A percentile compares a stretch with the other conserved stretches of the same genome.
Evolutionary conservation across 2,888 invertebrate genomes (phyloP).

Genomic region (Andrena bucephala): DNA sequence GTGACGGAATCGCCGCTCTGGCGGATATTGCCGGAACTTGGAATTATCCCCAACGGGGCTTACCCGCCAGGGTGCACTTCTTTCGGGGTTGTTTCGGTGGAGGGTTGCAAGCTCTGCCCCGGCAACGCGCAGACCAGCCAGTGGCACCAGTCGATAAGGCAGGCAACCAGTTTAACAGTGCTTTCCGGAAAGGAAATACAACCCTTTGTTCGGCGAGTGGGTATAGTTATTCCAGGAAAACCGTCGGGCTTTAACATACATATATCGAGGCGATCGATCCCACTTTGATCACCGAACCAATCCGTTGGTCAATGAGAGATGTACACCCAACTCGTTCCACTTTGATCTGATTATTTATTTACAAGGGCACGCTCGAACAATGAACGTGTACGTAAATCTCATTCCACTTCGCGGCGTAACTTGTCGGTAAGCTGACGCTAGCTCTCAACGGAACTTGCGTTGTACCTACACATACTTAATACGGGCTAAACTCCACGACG

Average conservation of each 20-base stretch:
- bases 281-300: neutral
- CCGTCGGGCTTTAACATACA: neutral
- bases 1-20: constrained; percentile 78
- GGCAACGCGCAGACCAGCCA: constrained; percentile 46
- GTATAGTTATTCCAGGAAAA: constrained; percentile 21
- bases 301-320: neutral
- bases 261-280: constrained; percentile 12
- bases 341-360: constrained; percentile 14
- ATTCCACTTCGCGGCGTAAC: neutral
- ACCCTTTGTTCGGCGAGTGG: constrained; percentile 1
- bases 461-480: neutral
- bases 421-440: neutral
- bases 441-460: constrained; percentile 18
- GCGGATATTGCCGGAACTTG: constrained; percentile 79
- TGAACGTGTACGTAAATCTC: neutral
- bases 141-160: constrained; percentile 68
- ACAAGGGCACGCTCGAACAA: neutral
- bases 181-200: constrained; percentile 46
- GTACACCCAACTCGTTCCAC: neutral
- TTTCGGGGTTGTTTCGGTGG: constrained; percentile 50
- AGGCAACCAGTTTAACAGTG: constrained; percentile 57
- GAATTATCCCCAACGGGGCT: constrained; percentile 74
- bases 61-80: constrained; percentile 72
- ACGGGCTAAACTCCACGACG: neutral
- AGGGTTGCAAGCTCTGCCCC: constrained; percentile 51